Evolutionary conservation across 2,888 invertebrate species (phyloP).

Genomic region (Trachelus tabidus): DNA sequence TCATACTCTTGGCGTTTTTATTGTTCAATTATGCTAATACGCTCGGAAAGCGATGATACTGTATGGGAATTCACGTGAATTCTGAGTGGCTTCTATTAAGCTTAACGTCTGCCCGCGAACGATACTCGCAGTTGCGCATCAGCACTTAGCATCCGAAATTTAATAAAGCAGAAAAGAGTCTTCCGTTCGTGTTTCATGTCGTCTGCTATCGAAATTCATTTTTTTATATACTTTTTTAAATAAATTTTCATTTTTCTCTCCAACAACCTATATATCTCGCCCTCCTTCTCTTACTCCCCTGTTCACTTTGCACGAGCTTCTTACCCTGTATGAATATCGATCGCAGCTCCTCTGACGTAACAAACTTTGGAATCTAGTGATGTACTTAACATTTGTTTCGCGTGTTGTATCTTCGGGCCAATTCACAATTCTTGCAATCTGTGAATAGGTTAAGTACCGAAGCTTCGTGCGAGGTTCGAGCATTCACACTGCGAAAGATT

Average conservation of each 20-base stretch:
- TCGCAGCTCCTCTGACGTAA: not conserved
- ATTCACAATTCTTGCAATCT: not conserved
- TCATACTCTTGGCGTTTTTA: conserved; percentile 11
- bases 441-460: not conserved
- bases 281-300: not conserved
- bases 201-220: not conserved
- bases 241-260: not conserved
- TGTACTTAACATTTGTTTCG: not conserved
- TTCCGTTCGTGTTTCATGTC: not conserved
- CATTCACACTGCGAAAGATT: not conserved
- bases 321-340: not conserved
- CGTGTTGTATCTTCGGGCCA: not conserved
- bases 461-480: not conserved
- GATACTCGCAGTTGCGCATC: not conserved
- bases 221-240: not conserved
- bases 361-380: not conserved
- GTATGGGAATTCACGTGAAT: not conserved
- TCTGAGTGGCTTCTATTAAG: not conserved
- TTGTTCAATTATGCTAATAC: conserved; percentile 21
- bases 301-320: not conserved
- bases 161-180: conserved; percentile 5
- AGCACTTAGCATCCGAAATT: conserved; percentile 19
- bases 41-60: not conserved
- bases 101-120: not conserved
- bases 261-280: not conserved